A percentile compares a stretch with the other conserved stretches of the same genome.
Evolutionary conservation across 64 coral and sea anemone species (phyloP).

Genomic region (Actinia equina): DNA sequence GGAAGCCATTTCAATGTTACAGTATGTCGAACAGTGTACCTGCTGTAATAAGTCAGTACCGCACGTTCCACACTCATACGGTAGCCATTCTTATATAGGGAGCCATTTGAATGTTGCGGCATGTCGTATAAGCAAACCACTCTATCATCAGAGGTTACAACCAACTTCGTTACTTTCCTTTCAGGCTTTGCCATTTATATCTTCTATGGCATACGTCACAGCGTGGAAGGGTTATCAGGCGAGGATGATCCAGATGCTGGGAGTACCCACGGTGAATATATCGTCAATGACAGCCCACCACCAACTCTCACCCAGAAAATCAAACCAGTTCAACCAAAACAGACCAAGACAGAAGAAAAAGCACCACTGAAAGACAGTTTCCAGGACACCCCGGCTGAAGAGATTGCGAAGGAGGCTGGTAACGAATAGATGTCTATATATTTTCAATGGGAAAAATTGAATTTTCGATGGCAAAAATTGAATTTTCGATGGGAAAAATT

Average conservation of each 20-base stretch:
- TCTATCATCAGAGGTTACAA: too few relatives aligned
- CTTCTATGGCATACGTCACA: slow-evolving; percentile 88
- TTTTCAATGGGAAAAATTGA: background rate
- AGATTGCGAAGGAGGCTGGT: slow-evolving; percentile 17
- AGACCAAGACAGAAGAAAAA: slow-evolving; percentile 16
- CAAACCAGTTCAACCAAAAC: slow-evolving; percentile 36
- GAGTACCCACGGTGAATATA: background rate
- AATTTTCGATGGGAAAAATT: too few relatives aligned
- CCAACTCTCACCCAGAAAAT: slow-evolving; percentile 27
- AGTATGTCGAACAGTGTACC: too few relatives aligned
- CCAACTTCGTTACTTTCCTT: background rate
- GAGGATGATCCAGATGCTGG: slow-evolving; percentile 35
- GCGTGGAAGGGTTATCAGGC: slow-evolving; percentile 48
- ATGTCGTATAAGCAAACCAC: too few relatives aligned
- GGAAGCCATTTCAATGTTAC: too few relatives aligned
- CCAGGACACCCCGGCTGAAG: slow-evolving; percentile 33
- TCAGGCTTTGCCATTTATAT: slow-evolving; percentile 92
- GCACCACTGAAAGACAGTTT: slow-evolving; percentile 38
- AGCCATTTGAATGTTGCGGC: too few relatives aligned
- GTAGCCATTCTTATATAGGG: background rate
- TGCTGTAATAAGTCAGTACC: too few relatives aligned
- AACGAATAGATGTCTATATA: slow-evolving; percentile 7
- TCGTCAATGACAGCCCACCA: slow-evolving; percentile 19
- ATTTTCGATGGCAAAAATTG: too few relatives aligned
- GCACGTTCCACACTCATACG: background rate